Conservation (phyloP, 2,888 invertebrate genomes). For the Eledona agricola region DNA sequence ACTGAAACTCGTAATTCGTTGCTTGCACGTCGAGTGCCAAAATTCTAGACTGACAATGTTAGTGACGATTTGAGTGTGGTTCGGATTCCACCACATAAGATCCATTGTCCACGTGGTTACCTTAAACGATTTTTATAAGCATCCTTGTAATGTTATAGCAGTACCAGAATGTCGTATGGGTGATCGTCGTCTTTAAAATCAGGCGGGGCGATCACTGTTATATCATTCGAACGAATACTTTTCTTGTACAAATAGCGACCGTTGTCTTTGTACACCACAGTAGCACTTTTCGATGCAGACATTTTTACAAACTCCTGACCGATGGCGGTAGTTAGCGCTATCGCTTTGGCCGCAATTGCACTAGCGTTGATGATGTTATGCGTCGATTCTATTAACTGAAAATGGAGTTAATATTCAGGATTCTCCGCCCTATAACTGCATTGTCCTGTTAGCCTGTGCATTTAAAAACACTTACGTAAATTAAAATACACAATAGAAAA, state of each 20-base stretch:
- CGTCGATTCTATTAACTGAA: background rate
- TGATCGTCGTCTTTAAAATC: conserved; percentile 7
- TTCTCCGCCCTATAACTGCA: too few species aligned
- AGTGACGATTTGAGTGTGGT: conserved; percentile 1
- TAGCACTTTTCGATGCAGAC: background rate
- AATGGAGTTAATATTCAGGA: too few species aligned
- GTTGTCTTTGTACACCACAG: conserved; percentile 1
- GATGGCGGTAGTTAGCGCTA: background rate
- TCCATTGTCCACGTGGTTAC: conserved; percentile 10
- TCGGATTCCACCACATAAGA: conserved; percentile 17
- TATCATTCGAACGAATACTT: conserved; percentile 2
- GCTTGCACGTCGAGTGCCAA: conserved; percentile 22
- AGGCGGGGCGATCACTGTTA: conserved; percentile 1
- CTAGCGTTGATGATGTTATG: background rate
- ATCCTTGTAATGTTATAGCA: background rate
- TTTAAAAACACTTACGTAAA: too few species aligned
- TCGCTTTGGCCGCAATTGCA: background rate
- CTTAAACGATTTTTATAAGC: conserved; percentile 4
- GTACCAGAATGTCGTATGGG: conserved; percentile 8
- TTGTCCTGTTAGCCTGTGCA: too few species aligned
- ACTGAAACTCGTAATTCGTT: conserved; percentile 6
- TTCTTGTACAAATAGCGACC: background rate
- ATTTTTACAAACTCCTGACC: background rate
- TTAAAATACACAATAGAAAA: too few species aligned
- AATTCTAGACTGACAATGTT: conserved; percentile 11